Percentiles rank a stretch among this genome's conserved stretches.
These are phyloP conservation scores for Mystacornis crossleyi DNA, from an alignment of 2,113 vertebrate species.

Conservation along the genomic window DNA sequence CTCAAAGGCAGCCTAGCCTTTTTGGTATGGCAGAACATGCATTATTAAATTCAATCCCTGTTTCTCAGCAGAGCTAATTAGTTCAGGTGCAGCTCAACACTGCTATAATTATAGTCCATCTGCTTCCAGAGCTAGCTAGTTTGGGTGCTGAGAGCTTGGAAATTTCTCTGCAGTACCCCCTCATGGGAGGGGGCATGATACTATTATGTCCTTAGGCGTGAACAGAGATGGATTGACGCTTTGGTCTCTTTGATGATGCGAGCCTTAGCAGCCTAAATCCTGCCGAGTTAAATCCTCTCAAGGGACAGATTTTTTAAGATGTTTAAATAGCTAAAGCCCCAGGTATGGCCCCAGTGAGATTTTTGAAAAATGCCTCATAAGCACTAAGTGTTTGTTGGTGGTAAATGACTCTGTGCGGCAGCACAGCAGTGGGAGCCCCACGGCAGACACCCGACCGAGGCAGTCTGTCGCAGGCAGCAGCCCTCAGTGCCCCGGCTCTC, in stretches of 20 bases:
- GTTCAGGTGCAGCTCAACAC: slow-evolving; percentile 65
- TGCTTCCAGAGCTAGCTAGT: slow-evolving; percentile 57
- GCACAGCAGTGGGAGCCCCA: fast-evolving
- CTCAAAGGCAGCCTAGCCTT: slow-evolving; percentile 54
- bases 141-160: slow-evolving; percentile 63
- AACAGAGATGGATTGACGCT: slow-evolving; percentile 52
- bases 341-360: slow-evolving; percentile 3
- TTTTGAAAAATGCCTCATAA: slow-evolving; percentile 47
- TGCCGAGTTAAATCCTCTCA: slow-evolving; percentile 17
- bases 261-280: slow-evolving; percentile 46
- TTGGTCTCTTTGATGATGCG: slow-evolving; percentile 24
- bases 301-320: slow-evolving; percentile 51
- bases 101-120: slow-evolving; percentile 70
- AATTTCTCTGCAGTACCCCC: slow-evolving; percentile 51
- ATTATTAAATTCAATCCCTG: slow-evolving; percentile 72
- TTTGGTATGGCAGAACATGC: slow-evolving; percentile 62
- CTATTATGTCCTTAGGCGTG: slow-evolving; percentile 12
- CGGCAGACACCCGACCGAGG: neutral
- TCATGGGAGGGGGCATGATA: slow-evolving; percentile 35
- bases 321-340: slow-evolving; percentile 47
- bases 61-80: slow-evolving; percentile 72
- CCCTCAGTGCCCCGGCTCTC: neutral
- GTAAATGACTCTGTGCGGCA: neutral
- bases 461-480: neutral
- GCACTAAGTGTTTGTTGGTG: neutral